phyloP scores from a whole-genome alignment of 2,888 invertebrate species.

The Drosophila paranaensis region DNA sequence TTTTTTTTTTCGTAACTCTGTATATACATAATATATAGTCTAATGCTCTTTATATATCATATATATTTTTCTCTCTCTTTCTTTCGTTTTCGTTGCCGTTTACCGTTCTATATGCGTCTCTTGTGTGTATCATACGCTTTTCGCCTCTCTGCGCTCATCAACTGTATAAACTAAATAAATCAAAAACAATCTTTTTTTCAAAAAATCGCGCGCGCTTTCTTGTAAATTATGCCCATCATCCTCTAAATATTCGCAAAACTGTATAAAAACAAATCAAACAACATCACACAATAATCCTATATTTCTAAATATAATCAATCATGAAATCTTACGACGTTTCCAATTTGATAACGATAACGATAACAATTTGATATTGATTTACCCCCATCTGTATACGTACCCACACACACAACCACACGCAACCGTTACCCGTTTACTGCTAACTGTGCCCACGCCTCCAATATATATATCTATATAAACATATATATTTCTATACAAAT shows the following conservation, averaged over 20 bases:
- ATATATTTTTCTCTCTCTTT: slow-evolving; percentile 17
- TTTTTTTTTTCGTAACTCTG: slow-evolving; percentile 14
- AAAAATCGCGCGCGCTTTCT: slow-evolving; percentile 16
- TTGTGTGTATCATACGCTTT: slow-evolving; percentile 52
- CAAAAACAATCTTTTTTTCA: neutral
- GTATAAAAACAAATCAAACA: slow-evolving; percentile 35
- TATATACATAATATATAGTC: slow-evolving; percentile 39
- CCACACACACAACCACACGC: slow-evolving; percentile 27
- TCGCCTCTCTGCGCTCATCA: slow-evolving; percentile 40
- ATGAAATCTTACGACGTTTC: slow-evolving; percentile 33
- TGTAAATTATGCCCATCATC: slow-evolving; percentile 48
- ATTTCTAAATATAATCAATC: slow-evolving; percentile 18
- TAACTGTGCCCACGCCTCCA: slow-evolving; percentile 32
- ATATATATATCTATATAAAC: neutral
- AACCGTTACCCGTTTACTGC: slow-evolving; percentile 38
- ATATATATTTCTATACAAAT: neutral
- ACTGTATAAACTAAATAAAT: slow-evolving; percentile 30
- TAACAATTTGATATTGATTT: slow-evolving; percentile 52
- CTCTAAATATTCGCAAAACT: slow-evolving; percentile 24
- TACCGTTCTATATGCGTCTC: slow-evolving; percentile 41
- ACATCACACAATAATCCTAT: slow-evolving; percentile 25
- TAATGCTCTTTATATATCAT: slow-evolving; percentile 54
- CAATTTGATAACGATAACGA: slow-evolving; percentile 54
- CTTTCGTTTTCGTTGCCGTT: slow-evolving; percentile 49
- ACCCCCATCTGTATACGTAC: slow-evolving; percentile 34